Conservation (phyloP, 2,113 vertebrate species). For the Galbula dea region DNA sequence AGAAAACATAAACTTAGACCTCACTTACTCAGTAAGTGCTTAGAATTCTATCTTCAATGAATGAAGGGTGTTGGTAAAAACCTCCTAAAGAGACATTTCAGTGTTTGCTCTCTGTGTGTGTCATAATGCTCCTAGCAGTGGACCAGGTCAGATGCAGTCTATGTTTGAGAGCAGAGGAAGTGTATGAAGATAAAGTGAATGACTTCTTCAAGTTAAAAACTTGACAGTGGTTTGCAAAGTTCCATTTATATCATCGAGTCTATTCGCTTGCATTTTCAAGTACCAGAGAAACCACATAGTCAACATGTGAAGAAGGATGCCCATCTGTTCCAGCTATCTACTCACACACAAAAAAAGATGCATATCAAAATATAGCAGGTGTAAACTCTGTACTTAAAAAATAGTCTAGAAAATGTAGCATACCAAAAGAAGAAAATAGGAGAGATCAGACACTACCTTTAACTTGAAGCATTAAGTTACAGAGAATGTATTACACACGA, state of each 20-base stretch:
- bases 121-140: background rate
- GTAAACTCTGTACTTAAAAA: background rate
- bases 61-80: background rate
- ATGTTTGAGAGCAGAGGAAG: background rate
- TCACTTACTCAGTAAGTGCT: conserved; percentile 91
- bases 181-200: background rate
- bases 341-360: background rate
- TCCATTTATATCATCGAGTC: fast-evolving
- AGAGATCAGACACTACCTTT: background rate
- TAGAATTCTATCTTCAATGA: background rate
- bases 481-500: background rate
- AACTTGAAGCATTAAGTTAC: background rate
- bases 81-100: background rate
- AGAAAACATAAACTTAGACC: conserved; percentile 89
- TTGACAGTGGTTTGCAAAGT: background rate
- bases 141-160: background rate
- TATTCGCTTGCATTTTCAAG: background rate
- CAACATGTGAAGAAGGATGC: background rate
- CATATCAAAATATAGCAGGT: background rate
- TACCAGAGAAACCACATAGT: background rate
- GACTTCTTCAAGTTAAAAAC: background rate
- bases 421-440: background rate
- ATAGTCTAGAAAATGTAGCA: background rate
- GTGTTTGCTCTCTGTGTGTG: background rate
- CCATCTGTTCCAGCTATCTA: background rate